Base-by-base conservation (phyloP, 2,797 vertebrate genomes). In the Brachymystax lenok region DNA sequence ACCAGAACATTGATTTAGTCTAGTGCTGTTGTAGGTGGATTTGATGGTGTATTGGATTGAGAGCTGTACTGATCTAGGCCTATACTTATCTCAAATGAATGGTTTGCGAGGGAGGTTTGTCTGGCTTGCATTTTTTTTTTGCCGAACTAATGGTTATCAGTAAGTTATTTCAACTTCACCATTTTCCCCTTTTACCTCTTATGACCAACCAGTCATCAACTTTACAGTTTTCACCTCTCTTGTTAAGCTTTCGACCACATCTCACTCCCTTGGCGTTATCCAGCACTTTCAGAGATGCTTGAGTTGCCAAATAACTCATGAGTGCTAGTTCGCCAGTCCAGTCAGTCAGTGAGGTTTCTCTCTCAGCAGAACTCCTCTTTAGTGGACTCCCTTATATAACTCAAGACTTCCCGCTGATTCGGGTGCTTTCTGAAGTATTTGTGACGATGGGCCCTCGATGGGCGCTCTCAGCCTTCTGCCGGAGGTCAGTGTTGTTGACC, bases 401-500 rank as follows among this genome's bases (percentile, higher is more conserved):
- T 56, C 30, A 12, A 61, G 68, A 82, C 10, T 64, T 87, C 84
- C 84, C 79, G 90, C 88, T 88, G 89, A 88, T 77, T 13, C 5
- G 3, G 24, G 50, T 40, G 0, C 59, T 82, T 86, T 86, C 19
- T 19, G 27, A 19, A 17, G 30, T 35, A 16, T 80, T 81, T 83
- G 81, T 84, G 79, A 83, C 86, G 86, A 89, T 52, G 71, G 78
- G 82, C 67, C n/a, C 70, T 24, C 12, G 24, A 21, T 24, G 12
- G 21, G 24, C 21, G 10, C 14, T 63, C n/a, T 7, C 59, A 21
- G 88, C 79, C 82, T 83, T 88, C 86, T 33, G 5, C 78, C 75
- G 80, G 76, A 81, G 82, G 86, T 88, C 88, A 87, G 80, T 82
- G 61, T 77, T 59, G 78, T 88, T 90, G 89, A 91, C 87, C 90